Conservation (phyloP, 2,113 vertebrate genomes). For the Menura novaehollandiae region DNA sequence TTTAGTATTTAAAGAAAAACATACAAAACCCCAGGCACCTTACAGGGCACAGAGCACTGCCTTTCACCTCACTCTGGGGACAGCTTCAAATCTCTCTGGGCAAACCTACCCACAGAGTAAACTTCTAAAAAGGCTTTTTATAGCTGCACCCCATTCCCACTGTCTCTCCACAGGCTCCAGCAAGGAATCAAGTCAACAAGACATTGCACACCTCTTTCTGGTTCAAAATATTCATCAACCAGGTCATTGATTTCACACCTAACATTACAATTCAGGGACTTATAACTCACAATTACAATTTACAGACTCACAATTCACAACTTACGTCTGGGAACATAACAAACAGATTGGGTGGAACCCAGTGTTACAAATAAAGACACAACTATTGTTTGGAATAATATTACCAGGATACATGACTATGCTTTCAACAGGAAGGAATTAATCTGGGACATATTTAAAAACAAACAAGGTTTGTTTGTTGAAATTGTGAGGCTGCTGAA, state of each 20-base stretch:
- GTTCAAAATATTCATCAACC: neutral
- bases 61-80: neutral
- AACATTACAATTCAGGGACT: neutral
- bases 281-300: no score
- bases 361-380: neutral
- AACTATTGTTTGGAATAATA: neutral
- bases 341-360: neutral
- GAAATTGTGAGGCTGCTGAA: neutral
- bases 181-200: constrained; percentile 16
- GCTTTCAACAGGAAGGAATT: neutral
- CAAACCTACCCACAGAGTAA: neutral
- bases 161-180: neutral
- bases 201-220: neutral
- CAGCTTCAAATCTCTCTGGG: neutral
- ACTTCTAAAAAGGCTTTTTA: constrained; percentile 32
- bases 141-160: constrained; percentile 17
- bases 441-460: neutral
- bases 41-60: neutral
- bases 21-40: neutral
- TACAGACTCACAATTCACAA: no score
- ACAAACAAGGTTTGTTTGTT: neutral
- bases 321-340: neutral
- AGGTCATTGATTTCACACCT: neutral
- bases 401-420: neutral
- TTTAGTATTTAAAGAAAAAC: neutral